These are phyloP conservation scores for Drosophila rhopaloa DNA, from an alignment of 1,140 invertebrate species.

Conservation along the genomic window DNA sequence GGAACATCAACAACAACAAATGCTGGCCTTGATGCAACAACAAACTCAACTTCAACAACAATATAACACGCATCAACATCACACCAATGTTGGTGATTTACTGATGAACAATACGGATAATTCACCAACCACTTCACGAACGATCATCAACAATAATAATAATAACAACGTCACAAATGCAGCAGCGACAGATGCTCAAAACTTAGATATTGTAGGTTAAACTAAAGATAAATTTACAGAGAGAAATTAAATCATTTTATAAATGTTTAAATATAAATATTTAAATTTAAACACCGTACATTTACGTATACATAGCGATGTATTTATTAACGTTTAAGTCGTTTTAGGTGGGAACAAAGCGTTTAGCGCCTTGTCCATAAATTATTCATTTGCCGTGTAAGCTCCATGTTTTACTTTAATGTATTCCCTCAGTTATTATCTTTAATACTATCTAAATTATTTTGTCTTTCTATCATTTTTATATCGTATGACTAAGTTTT, in stretches of 20 bases:
- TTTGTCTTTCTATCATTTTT: constrained; percentile 12
- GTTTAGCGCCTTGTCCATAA: constrained; percentile 49
- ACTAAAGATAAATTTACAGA: constrained; percentile 53
- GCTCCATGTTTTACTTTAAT: constrained; percentile 28
- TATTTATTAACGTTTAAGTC: constrained; percentile 53
- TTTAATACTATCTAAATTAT: constrained; percentile 26
- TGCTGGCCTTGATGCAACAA: constrained; percentile 76
- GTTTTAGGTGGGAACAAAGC: constrained; percentile 41
- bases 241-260: constrained; percentile 59
- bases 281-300: constrained; percentile 44
- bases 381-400: constrained; percentile 31
- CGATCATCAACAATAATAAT: constrained; percentile 51
- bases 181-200: constrained; percentile 84
- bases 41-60: constrained; percentile 82
- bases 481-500: constrained; percentile 18
- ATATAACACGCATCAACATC: constrained; percentile 68
- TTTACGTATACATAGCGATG: constrained; percentile 45
- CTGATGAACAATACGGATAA: constrained; percentile 42
- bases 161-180: constrained; percentile 47
- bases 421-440: constrained; percentile 31
- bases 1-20: constrained; percentile 77
- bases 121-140: constrained; percentile 49
- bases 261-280: constrained; percentile 71
- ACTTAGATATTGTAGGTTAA: constrained; percentile 84
- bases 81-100: constrained; percentile 53